Evolutionary conservation across 2,113 vertebrate species (phyloP), one percentile per base, ranked within the genome.

Genomic region (Caloenas nicobarica): DNA sequence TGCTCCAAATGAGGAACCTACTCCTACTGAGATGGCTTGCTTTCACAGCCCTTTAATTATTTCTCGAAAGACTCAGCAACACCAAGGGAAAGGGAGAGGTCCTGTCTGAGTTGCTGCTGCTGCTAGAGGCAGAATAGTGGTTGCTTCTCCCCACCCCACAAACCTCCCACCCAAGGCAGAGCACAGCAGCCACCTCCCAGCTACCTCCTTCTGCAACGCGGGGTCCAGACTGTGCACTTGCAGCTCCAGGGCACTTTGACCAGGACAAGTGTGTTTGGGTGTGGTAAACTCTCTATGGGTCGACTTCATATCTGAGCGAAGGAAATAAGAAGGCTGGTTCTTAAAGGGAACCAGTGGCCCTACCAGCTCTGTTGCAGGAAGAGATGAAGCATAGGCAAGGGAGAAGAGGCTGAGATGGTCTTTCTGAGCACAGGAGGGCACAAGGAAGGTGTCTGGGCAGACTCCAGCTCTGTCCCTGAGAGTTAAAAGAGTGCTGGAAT

Each of bases 111-210:
- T 17, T 74, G 16, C 36, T 40, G 34, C 25, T 44, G 33, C n/a
- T 82, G 28, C 51, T 53, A 25, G 36, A 70, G 56, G 44, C 44
- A 54, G 38, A 61, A 22, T 8, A 66, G 17, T 29, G 9, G 38
- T 36, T 73, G 15, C 26, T 73, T 66, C 9, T 48, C 19, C 8
- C 5, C 5, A 21, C 9, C 11, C 10, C 13, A 53, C 33, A 68
- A 73, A 54, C 6, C 12, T 48, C 17, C 12, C 11, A 26, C 13
- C 6, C 0, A 0, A 66, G n/a, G 10, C 1, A 2, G 51, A 72
- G 25, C 51, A 34, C 62, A 77, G 42, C 62, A 77, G 42, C 26
- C 16, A n/a, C 42, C 29, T 46, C 58, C 13, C n/a, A 28, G 51
- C 42, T 48, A 13, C 29, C 17, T 58, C 16, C 33, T 70, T 42